A percentile compares a stretch with the other conserved stretches of the same genome.
phyloP scores from a whole-genome alignment of 2,888 invertebrate species.

The Cheilosia pagana region DNA sequence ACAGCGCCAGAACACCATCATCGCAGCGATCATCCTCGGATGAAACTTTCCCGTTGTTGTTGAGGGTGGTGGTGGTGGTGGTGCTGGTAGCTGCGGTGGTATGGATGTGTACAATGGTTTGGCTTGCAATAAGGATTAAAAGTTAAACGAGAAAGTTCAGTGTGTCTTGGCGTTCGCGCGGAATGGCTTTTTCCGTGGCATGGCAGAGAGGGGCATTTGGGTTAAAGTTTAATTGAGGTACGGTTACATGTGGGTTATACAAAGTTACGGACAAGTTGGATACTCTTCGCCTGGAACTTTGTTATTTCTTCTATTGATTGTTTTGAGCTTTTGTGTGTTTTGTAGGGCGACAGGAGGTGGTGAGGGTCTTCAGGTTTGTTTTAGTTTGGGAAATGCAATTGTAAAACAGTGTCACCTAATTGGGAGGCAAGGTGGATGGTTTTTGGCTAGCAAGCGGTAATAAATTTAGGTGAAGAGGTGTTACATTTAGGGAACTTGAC shows the following conservation, averaged over 20 bases:
- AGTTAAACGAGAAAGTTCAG: slow-evolving; percentile 65
- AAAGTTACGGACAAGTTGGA: slow-evolving; percentile 53
- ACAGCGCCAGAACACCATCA: slow-evolving; percentile 29
- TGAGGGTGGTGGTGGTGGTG: not conserved
- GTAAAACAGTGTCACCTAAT: slow-evolving; percentile 38
- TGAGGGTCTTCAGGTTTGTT: slow-evolving; percentile 17
- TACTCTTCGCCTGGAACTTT: slow-evolving; percentile 36
- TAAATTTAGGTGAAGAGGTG: no score
- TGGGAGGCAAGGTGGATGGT: not conserved
- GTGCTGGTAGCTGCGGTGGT: not conserved
- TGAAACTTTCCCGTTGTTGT: slow-evolving; percentile 1
- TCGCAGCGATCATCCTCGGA: slow-evolving; percentile 34
- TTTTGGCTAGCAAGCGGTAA: slow-evolving; percentile 26
- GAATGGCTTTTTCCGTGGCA: slow-evolving; percentile 45
- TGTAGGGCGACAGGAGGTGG: not conserved
- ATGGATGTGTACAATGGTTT: slow-evolving; percentile 3
- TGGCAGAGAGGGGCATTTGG: slow-evolving; percentile 23
- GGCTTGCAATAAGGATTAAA: slow-evolving; percentile 56
- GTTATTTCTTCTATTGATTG: slow-evolving; percentile 40
- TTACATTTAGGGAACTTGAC: no score
- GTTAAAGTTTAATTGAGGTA: slow-evolving; percentile 69
- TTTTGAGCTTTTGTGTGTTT: slow-evolving; percentile 40
- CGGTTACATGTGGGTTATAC: slow-evolving; percentile 61
- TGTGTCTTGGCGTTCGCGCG: slow-evolving; percentile 56
- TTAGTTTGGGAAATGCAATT: slow-evolving; percentile 37